Percentiles rank a stretch among this genome's conserved stretches.
These are phyloP conservation scores for Euleptes europaea DNA, from an alignment of 2,113 vertebrate genomes.

Conservation along the genomic window DNA sequence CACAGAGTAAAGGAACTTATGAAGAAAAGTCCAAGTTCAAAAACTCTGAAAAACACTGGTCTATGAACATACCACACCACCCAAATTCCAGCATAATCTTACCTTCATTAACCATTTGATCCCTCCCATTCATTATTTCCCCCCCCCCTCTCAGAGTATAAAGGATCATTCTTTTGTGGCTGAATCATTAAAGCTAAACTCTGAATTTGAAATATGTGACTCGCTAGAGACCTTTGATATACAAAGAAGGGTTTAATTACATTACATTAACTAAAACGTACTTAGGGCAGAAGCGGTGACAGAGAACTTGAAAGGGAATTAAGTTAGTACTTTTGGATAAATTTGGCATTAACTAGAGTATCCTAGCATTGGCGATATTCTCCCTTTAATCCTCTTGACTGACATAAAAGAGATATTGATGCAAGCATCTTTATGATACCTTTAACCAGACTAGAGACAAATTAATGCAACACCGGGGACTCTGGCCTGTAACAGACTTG, in stretches of 20 bases:
- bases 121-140: slow-evolving; percentile 39
- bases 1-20: neutral
- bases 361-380: slow-evolving; percentile 37
- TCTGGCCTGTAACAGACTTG: neutral
- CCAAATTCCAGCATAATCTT: slow-evolving; percentile 27
- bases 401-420: slow-evolving; percentile 40
- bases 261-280: slow-evolving; percentile 30
- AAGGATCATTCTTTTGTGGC: neutral
- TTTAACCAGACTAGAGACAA: neutral
- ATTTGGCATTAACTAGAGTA: slow-evolving; percentile 36
- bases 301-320: slow-evolving; percentile 31
- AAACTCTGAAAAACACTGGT: neutral
- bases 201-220: slow-evolving; percentile 56
- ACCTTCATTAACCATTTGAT: slow-evolving; percentile 1
- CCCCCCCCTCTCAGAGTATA: neutral
- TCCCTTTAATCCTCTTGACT: slow-evolving; percentile 22
- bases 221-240: slow-evolving; percentile 31
- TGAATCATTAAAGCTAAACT: slow-evolving; percentile 51
- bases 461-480: rapidly evolving
- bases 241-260: slow-evolving; percentile 46
- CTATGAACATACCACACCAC: slow-evolving; percentile 15
- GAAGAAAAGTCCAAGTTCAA: neutral
- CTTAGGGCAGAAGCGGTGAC: slow-evolving; percentile 25
- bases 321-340: slow-evolving; percentile 24
- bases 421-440: neutral